These are phyloP conservation scores for Etheostoma spectabile DNA, from an alignment of 2,113 vertebrate species.

Conservation along the genomic window DNA sequence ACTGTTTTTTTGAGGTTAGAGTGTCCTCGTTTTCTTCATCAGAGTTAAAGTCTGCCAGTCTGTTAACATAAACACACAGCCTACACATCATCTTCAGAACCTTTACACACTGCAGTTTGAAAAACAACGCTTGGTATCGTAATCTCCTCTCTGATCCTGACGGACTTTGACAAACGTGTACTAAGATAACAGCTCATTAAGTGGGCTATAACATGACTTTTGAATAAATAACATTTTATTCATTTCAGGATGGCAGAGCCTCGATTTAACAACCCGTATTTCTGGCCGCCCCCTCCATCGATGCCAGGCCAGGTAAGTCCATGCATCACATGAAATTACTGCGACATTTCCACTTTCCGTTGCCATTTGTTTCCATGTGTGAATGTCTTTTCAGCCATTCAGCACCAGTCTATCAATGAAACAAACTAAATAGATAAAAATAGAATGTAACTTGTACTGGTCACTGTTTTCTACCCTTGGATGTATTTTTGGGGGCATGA, in stretches of 20 bases:
- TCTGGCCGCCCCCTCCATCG: conserved; percentile 97
- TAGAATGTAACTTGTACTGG: background rate
- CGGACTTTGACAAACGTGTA: background rate
- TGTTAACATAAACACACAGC: background rate
- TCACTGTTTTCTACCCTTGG: conserved; percentile 6
- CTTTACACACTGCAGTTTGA: background rate
- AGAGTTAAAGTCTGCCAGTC: background rate
- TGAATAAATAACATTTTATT: conserved; percentile 14
- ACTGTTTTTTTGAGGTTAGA: background rate
- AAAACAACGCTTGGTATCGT: background rate
- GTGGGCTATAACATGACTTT: background rate
- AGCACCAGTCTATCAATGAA: conserved; percentile 23
- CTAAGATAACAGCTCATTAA: background rate
- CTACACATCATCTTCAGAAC: background rate
- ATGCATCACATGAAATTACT: background rate
- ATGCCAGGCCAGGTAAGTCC: conserved; percentile 97
- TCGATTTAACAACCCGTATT: conserved; percentile 99
- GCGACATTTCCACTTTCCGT: conserved; percentile 21
- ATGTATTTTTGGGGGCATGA: conserved; percentile 42
- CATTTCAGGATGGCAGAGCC: conserved; percentile 95
- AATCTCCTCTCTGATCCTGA: background rate
- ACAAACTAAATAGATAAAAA: background rate
- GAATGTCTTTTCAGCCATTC: conserved; percentile 68
- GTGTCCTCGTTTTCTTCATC: background rate
- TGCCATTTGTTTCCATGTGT: conserved; percentile 66